Evolutionary conservation across 2,797 vertebrate species (phyloP), one percentile per base, ranked within the genome.

Genomic region (Nyctibius grandis): DNA sequence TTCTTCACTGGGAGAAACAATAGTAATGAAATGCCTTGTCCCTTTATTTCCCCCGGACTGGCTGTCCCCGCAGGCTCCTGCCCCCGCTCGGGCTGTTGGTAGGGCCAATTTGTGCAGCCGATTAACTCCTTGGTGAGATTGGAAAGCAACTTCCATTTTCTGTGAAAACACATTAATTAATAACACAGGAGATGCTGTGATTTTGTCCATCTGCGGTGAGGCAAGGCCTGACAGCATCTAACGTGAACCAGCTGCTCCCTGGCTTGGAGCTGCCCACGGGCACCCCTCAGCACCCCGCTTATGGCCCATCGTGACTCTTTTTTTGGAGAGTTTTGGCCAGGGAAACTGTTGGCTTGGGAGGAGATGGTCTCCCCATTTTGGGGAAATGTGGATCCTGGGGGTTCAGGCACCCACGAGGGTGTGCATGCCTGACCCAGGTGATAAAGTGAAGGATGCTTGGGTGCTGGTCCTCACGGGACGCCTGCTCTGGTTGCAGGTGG

Each of bases 371-470:
- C 11, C 4, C 9, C 4, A 1, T 75, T 56, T 50, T 59, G 44
- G n/a, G 38, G 33, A 53, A 53, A 16, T 0, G 0, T n/a, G 18
- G 45, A 61, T 65, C 31, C 17, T 64, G 15, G 1, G 3, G 23
- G 42, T 47, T 72, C 33, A 40, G 77, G 12, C 9, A 73, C 23
- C 5, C 8, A 5, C 4, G 6, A 65, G 10, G n/a, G 15, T 44
- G 47, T 40, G 21, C 28, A 8, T 45, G n/a, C 25, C 18, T 81
- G 36, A 50, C 28, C 9, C 33, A 23, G 31, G 45, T 6, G 70
- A n/a, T 42, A 28, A 48, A 38, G 28, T 15, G 25, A 47, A 54
- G 65, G 23, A 26, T 42, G 25, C 8, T 40, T 34, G 53, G 28
- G 18, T 9, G 38, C 33, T n/a, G 40, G 50, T 42, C 34, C 29